phyloP scores from a whole-genome alignment of 2,888 invertebrate species.

The Perdita meconis region DNA sequence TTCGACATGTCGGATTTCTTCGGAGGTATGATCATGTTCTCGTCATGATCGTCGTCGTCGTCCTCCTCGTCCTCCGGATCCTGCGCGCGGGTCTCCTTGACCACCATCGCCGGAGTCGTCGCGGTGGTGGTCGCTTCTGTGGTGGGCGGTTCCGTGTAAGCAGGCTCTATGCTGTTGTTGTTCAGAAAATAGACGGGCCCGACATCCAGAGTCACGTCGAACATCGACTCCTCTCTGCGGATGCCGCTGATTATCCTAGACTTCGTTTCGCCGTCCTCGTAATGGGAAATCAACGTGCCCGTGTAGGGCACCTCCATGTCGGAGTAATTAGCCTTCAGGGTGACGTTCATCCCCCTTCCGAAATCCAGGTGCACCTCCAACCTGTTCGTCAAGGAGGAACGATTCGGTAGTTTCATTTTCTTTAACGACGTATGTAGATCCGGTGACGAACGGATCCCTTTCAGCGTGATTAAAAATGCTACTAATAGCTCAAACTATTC shows the following conservation, averaged over 20 bases:
- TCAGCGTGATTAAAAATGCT: too few relatives aligned
- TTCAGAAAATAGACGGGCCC: slow-evolving; percentile 91
- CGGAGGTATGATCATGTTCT: slow-evolving; percentile 81
- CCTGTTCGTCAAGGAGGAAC: slow-evolving; percentile 75
- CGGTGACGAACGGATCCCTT: too few relatives aligned
- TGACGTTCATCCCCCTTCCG: slow-evolving; percentile 93
- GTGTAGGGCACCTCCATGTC: slow-evolving; percentile 91
- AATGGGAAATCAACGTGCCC: slow-evolving; percentile 89
- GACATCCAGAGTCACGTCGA: slow-evolving; percentile 89
- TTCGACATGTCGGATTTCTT: slow-evolving; percentile 82
- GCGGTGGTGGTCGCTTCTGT: slow-evolving; percentile 84
- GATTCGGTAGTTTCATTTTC: not conserved
- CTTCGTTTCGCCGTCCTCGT: slow-evolving; percentile 87
- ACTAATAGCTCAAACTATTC: too few relatives aligned
- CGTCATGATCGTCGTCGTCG: slow-evolving; percentile 77
- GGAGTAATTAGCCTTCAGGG: slow-evolving; percentile 90
- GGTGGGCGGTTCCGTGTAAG: slow-evolving; percentile 88
- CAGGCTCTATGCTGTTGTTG: slow-evolving; percentile 92
- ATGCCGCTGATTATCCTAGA: slow-evolving; percentile 88
- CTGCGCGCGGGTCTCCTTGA: slow-evolving; percentile 85
- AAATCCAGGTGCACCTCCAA: slow-evolving; percentile 89
- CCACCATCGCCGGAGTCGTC: slow-evolving; percentile 86
- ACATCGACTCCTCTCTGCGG: slow-evolving; percentile 88
- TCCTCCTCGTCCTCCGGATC: slow-evolving; percentile 65
- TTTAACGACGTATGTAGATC: too few relatives aligned